Conservation (phyloP, 2,797 vertebrate species). For the Erithacus rubecula region DNA sequence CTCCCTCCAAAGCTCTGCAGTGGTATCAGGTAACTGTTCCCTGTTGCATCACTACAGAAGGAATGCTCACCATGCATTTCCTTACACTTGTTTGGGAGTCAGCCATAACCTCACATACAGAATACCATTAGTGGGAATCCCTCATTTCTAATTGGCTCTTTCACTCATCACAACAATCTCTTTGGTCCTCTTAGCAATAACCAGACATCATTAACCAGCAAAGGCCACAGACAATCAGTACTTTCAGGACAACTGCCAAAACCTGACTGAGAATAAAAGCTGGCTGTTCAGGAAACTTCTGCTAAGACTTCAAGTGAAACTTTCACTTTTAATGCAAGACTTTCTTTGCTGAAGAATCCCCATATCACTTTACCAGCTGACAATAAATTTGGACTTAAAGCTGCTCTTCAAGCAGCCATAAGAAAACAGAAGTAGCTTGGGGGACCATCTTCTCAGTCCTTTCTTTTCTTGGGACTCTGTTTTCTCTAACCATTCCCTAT, state of each 20-base stretch:
- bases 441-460: not conserved
- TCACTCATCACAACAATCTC: not conserved
- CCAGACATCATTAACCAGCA: not conserved
- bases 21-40: not conserved
- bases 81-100: not conserved
- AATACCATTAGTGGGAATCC: not conserved
- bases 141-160: not conserved
- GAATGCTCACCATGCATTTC: fast-evolving
- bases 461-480: not conserved
- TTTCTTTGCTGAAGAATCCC: not conserved
- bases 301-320: not conserved
- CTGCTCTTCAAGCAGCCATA: not conserved
- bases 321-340: not conserved
- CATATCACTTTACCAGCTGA: not conserved
- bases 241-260: not conserved
- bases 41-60: not conserved
- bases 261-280: not conserved
- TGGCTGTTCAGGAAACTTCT: not conserved
- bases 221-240: not conserved
- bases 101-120: not conserved
- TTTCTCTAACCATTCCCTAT: not conserved
- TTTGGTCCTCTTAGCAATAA: not conserved
- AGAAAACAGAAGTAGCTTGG: not conserved
- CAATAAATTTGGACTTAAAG: not conserved
- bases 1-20: not conserved